Percentiles rank a stretch among this genome's conserved stretches.
Conservation (phyloP, 2,797 vertebrate species). For the Trachops cirrhosus region DNA sequence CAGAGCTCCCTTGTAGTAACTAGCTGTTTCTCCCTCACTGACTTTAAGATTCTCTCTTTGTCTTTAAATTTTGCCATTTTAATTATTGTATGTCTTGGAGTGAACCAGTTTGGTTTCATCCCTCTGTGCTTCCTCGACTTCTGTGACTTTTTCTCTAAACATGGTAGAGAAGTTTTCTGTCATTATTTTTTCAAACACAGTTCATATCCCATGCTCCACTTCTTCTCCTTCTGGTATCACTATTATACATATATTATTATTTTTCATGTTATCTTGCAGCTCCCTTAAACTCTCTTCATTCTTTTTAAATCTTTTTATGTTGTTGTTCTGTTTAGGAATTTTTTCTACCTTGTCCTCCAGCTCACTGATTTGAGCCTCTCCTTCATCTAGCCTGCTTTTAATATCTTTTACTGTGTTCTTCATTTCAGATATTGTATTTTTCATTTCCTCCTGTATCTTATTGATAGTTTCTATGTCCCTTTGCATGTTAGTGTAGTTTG, state of each 20-base stretch:
- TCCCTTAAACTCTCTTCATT: not conserved
- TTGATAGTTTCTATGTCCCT: no score
- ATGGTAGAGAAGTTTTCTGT: no score
- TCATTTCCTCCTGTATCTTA: no score
- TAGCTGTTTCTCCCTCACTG: no score
- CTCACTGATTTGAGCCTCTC: no score
- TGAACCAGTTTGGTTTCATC: not conserved
- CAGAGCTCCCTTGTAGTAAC: no score
- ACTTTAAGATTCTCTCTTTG: not conserved
- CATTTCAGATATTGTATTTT: no score
- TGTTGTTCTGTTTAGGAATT: not conserved
- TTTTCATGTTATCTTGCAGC: not conserved
- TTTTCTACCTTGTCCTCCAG: not conserved
- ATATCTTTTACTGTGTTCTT: no score
- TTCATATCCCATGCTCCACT: not conserved
- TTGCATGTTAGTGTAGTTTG: no score
- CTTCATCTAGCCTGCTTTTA: no score
- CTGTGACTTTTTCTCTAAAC: no score
- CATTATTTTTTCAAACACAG: no score
- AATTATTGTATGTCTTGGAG: not conserved
- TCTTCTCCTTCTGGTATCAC: not conserved
- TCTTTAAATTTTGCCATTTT: not conserved
- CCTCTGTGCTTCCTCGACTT: not conserved
- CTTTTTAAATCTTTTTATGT: not conserved
- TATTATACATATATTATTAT: not conserved